phyloP scores from a whole-genome alignment of 35 echinoderm and acorn worm genomes.

The Acanthaster planci region DNA sequence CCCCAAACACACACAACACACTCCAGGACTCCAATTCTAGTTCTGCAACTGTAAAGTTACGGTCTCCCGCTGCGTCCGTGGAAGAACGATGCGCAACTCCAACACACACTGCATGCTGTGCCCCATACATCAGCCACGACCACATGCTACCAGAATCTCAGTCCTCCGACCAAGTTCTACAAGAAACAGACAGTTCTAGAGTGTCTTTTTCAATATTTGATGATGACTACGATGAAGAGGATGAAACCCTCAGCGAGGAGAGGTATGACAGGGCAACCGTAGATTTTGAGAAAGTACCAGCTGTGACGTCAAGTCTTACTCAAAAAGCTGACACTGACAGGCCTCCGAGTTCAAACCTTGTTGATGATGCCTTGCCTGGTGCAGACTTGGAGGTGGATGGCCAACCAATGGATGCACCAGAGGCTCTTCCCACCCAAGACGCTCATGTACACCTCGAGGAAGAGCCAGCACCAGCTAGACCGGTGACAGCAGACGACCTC shows the following conservation, averaged over 20 bases:
- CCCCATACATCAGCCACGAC: not conserved
- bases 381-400: not conserved
- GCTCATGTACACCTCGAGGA: slow-evolving; percentile 23
- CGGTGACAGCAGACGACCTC: slow-evolving; percentile 47
- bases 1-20: not conserved
- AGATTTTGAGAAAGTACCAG: not conserved
- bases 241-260: not conserved
- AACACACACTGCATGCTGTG: not conserved
- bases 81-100: not conserved
- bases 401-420: not conserved
- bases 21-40: slow-evolving; percentile 36
- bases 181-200: not conserved
- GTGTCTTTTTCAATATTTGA: slow-evolving; percentile 30
- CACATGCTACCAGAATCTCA: not conserved
- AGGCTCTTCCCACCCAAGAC: not conserved
- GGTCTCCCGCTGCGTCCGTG: not conserved
- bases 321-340: not conserved
- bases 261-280: not conserved
- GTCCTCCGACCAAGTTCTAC: not conserved
- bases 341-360: not conserved
- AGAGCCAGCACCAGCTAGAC: slow-evolving; percentile 1
- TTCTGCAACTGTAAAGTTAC: slow-evolving; percentile 42
- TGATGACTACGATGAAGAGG: slow-evolving; percentile 26
- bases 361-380: not conserved
- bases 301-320: not conserved